Evolutionary conservation across 2,797 vertebrate species (phyloP), one percentile per base, ranked within the genome.

Genomic region (Pangasius djambal): DNA sequence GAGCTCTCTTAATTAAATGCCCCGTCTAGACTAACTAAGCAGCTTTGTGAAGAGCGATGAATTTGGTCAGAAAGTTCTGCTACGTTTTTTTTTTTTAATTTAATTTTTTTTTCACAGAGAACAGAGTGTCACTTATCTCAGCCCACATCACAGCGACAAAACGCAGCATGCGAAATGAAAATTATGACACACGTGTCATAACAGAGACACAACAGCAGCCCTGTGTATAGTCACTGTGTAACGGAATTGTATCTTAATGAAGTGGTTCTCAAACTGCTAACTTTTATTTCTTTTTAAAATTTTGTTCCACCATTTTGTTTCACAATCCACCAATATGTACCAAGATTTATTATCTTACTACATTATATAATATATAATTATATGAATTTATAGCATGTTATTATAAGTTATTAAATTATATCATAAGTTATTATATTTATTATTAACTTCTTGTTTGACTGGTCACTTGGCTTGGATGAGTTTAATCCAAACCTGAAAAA

Each of bases 11-110:
- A 67, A 88, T 91, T 89, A 92, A 86, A 89, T 65, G 16, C 74
- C 50, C 40, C 5, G 85, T 92, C 89, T 92, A 91, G 92, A 91
- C 83, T 0, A 25, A 70, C 16, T 83, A 59, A 75, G 81, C 67
- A 31, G 83, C 31, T 89, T 82, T 79, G 25, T 81, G 79, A 69
- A 87, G 72, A 77, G 50, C 6, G 25, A 77, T 40, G 22, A 75
- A 74, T 63, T 40, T 7, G 44, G 55, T 86, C 78, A 86, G 86
- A 48, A 85, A 88, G 44, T 89, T 65, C 65, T 77, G 70, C 72
- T 78, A 16, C 83, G 1, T 89, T 83, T 87, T 90, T 89, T 44
- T 6, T 44, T 44, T 40, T 40, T n/a, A n/a, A n/a, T n/a, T n/a
- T n/a, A n/a, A n/a, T 40, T 40, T 40, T 40, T 40, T 40, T 40